A percentile compares a stretch with the other conserved stretches of the same genome.
Evolutionary conservation across 2,888 invertebrate genomes (phyloP).

Genomic region (Laspeyria flexula): DNA sequence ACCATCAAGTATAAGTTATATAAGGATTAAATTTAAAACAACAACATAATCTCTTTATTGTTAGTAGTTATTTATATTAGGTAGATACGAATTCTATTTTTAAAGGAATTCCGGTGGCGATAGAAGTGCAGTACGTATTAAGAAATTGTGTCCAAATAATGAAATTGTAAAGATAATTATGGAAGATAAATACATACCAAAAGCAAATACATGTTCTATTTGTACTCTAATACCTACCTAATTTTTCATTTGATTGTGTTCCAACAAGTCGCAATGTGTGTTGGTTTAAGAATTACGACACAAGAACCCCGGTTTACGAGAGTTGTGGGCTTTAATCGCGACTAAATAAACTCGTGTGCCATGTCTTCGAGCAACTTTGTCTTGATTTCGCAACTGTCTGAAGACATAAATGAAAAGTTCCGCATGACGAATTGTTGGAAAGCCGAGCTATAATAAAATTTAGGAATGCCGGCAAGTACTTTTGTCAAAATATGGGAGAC

Average conservation of each 20-base stretch:
- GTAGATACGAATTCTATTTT: too few relatives aligned
- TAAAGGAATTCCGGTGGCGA: too few relatives aligned
- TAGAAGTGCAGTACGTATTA: too few relatives aligned
- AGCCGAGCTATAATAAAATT: constrained; percentile 18
- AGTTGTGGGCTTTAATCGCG: constrained; percentile 57
- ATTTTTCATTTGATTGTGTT: constrained; percentile 24
- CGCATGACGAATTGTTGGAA: constrained; percentile 19
- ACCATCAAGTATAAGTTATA: too few relatives aligned
- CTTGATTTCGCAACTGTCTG: constrained; percentile 14
- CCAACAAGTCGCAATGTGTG: constrained; percentile 50
- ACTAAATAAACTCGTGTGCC: constrained; percentile 51
- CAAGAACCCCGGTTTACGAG: constrained; percentile 52
- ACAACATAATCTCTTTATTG: too few relatives aligned
- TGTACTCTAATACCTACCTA: too few relatives aligned
- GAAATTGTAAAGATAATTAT: too few relatives aligned
- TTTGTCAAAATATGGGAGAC: constrained; percentile 1
- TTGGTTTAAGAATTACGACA: constrained; percentile 55
- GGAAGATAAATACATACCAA: too few relatives aligned
- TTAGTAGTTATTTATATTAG: too few relatives aligned
- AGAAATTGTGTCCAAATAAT: too few relatives aligned
- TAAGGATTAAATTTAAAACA: too few relatives aligned
- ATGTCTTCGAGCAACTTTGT: constrained; percentile 56
- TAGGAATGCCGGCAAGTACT: constrained; percentile 5
- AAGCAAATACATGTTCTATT: too few relatives aligned
- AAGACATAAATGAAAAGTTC: constrained; percentile 28